Percentiles rank a stretch among this genome's conserved stretches.
These are phyloP conservation scores for Hemiscyllium ocellatum DNA, from an alignment of 2,113 vertebrate genomes.

Conservation along the genomic window DNA sequence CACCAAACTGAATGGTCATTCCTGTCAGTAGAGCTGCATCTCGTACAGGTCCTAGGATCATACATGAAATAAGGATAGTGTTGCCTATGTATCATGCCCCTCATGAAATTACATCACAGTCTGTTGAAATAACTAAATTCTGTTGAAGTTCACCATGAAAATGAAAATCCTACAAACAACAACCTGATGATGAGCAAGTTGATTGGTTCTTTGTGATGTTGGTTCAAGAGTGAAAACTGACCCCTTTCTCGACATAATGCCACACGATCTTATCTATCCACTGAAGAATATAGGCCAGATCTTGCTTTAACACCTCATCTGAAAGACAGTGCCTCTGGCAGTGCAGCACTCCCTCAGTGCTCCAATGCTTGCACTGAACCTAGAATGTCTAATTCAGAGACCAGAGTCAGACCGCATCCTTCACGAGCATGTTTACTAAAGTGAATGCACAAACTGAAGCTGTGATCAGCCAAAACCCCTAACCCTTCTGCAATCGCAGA, in stretches of 20 bases:
- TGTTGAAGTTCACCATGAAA: too few species aligned
- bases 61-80: too few species aligned
- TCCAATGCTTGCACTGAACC: background rate
- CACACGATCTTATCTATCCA: background rate
- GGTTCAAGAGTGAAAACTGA: background rate
- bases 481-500: background rate
- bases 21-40: too few species aligned
- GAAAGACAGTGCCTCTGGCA: background rate
- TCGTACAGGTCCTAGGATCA: too few species aligned
- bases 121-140: too few species aligned
- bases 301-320: background rate
- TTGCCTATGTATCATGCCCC: too few species aligned
- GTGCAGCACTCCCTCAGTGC: too few species aligned
- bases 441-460: background rate
- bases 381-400: background rate
- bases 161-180: too few species aligned
- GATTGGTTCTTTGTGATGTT: background rate
- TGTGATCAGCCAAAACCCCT: background rate
- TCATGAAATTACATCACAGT: too few species aligned
- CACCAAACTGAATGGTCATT: background rate
- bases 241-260: too few species aligned
- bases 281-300: too few species aligned
- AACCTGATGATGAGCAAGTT: too few species aligned
- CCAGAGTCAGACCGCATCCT: background rate
- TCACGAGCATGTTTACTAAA: background rate